Conservation (phyloP, 2,797 vertebrate genomes). For the Leptoclinus maculatus region DNA sequence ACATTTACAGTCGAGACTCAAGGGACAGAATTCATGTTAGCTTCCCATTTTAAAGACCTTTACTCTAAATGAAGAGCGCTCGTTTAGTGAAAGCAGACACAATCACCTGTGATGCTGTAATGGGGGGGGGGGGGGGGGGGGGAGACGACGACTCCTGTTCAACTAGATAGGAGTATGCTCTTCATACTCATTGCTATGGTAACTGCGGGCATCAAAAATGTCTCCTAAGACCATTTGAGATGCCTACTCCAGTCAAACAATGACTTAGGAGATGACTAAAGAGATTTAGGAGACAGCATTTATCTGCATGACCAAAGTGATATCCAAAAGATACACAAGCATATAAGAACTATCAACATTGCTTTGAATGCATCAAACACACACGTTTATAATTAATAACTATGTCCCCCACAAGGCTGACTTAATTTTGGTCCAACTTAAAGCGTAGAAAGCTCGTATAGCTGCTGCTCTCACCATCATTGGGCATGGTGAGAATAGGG, state of each 20-base stretch:
- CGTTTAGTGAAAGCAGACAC: constrained; percentile 43
- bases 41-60: constrained; percentile 20
- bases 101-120: constrained; percentile 54
- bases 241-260: constrained; percentile 20
- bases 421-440: background rate
- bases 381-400: background rate
- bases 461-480: constrained; percentile 81
- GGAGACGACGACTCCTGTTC: constrained; percentile 49
- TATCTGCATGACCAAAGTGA: background rate
- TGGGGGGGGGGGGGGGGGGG: constrained; percentile 15
- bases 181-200: constrained; percentile 76
- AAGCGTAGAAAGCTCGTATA: background rate
- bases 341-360: background rate
- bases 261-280: no score
- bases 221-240: constrained; percentile 31
- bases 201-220: constrained; percentile 67
- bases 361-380: background rate
- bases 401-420: no score
- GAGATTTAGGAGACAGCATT: constrained; percentile 11
- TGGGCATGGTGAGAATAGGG: constrained; percentile 90
- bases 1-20: background rate
- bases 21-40: constrained; percentile 11
- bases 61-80: constrained; percentile 29
- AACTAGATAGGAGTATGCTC: constrained; percentile 60
- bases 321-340: background rate